Conservation (phyloP, 2,888 invertebrate genomes). For the Parthenolecanium corni region DNA sequence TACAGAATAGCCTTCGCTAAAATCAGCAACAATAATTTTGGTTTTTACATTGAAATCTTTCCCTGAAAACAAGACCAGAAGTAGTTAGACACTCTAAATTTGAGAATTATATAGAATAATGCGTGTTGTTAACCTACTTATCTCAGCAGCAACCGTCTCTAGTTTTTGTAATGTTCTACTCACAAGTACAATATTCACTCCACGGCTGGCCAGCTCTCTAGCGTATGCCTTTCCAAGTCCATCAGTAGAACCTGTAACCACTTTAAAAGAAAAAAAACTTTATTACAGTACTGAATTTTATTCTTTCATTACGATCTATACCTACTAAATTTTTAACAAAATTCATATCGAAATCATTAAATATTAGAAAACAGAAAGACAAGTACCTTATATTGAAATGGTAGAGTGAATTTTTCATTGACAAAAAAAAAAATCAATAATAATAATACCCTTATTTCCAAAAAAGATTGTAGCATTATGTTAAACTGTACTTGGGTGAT, state of each 20-base stretch:
- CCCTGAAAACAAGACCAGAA: constrained; percentile 37
- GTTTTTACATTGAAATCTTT: constrained; percentile 52
- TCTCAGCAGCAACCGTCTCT: constrained; percentile 54
- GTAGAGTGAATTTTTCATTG: no score
- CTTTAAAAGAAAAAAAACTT: constrained; percentile 40
- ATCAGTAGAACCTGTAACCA: constrained; percentile 79
- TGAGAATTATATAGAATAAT: no score
- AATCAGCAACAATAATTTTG: constrained; percentile 65
- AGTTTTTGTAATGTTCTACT: constrained; percentile 66
- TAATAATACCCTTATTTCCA: no score
- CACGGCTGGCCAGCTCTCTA: constrained; percentile 59
- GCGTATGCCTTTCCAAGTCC: constrained; percentile 85
- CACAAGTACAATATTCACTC: constrained; percentile 66
- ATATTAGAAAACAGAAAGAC: no score
- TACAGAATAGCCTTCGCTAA: constrained; percentile 59
- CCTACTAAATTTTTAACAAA: no score
- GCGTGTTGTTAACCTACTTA: constrained; percentile 44
- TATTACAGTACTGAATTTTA: no score
- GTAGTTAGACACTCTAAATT: not conserved
- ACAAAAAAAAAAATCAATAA: no score
- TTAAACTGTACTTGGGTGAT: no score
- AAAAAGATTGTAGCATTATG: no score
- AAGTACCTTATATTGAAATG: no score
- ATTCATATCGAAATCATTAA: no score
- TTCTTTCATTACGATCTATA: no score